phyloP scores from a whole-genome alignment of 2,113 vertebrate species.

The Rhinoptilus africanus region DNA sequence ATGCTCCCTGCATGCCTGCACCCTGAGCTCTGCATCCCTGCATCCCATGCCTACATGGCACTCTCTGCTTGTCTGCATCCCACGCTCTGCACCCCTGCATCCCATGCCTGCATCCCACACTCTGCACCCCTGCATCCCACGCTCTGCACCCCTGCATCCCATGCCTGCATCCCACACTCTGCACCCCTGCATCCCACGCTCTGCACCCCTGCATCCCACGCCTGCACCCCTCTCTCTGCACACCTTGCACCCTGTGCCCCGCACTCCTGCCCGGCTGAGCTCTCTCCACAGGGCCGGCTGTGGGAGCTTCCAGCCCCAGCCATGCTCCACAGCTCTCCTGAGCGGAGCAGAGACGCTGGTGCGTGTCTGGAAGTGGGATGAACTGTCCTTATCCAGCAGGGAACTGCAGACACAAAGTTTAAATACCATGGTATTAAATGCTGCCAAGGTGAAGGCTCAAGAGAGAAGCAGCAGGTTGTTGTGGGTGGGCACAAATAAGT shows the following conservation, averaged over 20 bases:
- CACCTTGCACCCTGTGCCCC: too few relatives aligned
- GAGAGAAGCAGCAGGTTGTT: neutral
- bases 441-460: neutral
- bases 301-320: neutral
- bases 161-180: neutral
- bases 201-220: neutral
- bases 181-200: neutral
- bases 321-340: neutral
- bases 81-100: neutral
- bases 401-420: neutral
- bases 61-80: neutral
- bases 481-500: neutral
- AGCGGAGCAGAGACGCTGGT: neutral
- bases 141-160: neutral
- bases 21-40: neutral
- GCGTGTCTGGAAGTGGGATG: neutral
- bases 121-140: neutral
- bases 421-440: fast-evolving
- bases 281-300: neutral
- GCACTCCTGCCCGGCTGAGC: neutral
- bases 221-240: neutral
- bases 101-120: neutral
- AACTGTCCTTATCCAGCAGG: neutral
- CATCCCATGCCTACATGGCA: neutral
- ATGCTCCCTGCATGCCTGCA: too few relatives aligned